Percentiles rank a stretch among this genome's conserved stretches.
Conservation (phyloP, 2,888 invertebrate species). For the Polymixis flavicincta region DNA sequence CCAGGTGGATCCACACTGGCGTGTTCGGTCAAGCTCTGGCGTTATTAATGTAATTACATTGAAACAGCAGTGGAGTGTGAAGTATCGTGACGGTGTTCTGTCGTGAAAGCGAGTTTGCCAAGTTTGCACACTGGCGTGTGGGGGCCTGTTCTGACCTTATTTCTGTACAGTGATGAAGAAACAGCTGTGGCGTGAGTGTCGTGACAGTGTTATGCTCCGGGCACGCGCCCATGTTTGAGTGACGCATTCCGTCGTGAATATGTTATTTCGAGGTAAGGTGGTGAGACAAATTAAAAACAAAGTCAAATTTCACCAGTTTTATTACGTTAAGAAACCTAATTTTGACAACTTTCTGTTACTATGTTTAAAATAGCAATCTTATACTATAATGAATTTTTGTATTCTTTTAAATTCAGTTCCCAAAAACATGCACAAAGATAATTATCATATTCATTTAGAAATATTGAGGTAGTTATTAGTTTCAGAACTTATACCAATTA, state of each 20-base stretch:
- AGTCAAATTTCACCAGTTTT: constrained; percentile 83
- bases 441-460: constrained; percentile 90
- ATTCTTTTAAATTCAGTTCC: constrained; percentile 85
- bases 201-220: background rate
- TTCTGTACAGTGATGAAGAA: background rate
- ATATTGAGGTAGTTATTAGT: constrained; percentile 91
- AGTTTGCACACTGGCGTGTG: background rate
- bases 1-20: too few relatives aligned
- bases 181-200: background rate
- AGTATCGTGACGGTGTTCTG: background rate
- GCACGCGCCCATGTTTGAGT: background rate
- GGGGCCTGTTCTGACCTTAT: background rate
- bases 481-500: constrained; percentile 90
- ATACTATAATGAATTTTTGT: constrained; percentile 87
- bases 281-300: constrained; percentile 60
- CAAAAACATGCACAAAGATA: constrained; percentile 90
- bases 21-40: too few relatives aligned
- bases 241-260: background rate
- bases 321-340: constrained; percentile 90
- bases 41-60: too few relatives aligned
- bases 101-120: background rate
- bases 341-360: constrained; percentile 89
- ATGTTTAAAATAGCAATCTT: constrained; percentile 89
- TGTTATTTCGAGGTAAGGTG: background rate
- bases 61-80: too few relatives aligned